phyloP scores from a whole-genome alignment of 2,888 invertebrate genomes.

The Byasa hedistus region DNA sequence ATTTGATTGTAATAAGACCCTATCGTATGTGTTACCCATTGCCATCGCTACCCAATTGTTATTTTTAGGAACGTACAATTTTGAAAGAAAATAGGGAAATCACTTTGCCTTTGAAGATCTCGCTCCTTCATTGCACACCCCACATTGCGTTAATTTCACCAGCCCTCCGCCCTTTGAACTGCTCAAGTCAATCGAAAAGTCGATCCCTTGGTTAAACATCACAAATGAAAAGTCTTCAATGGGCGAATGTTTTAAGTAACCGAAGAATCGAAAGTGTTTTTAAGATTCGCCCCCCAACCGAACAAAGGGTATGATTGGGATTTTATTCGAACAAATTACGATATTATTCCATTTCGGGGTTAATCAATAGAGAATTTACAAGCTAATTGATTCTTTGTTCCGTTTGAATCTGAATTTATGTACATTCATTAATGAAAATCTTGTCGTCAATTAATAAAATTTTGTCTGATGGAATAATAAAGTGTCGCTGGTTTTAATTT shows the following conservation, averaged over 20 bases:
- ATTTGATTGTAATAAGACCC: not conserved
- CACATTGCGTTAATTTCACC: slow-evolving; percentile 67
- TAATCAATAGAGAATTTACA: slow-evolving; percentile 31
- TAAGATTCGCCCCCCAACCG: slow-evolving; percentile 52
- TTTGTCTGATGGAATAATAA: not conserved
- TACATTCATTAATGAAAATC: slow-evolving; percentile 18
- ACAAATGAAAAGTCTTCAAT: slow-evolving; percentile 74
- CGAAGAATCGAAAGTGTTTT: slow-evolving; percentile 74
- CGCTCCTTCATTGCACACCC: slow-evolving; percentile 71
- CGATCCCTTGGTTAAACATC: slow-evolving; percentile 77
- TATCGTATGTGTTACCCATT: slow-evolving; percentile 4
- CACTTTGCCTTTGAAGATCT: slow-evolving; percentile 66
- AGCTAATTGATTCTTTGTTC: slow-evolving; percentile 43
- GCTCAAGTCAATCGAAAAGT: slow-evolving; percentile 77
- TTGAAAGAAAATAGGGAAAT: slow-evolving; percentile 70
- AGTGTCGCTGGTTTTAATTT: not conserved
- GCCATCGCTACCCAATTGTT: slow-evolving; percentile 33
- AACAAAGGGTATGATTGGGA: slow-evolving; percentile 53
- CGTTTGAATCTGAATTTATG: slow-evolving; percentile 37
- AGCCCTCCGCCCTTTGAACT: slow-evolving; percentile 73
- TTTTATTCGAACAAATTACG: slow-evolving; percentile 42
- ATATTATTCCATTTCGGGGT: slow-evolving; percentile 37
- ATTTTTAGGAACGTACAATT: slow-evolving; percentile 43
- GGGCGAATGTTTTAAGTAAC: slow-evolving; percentile 75
- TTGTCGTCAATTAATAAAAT: slow-evolving; percentile 27